Conservation (phyloP, 2,797 vertebrate genomes). For the Siniperca undulata region DNA sequence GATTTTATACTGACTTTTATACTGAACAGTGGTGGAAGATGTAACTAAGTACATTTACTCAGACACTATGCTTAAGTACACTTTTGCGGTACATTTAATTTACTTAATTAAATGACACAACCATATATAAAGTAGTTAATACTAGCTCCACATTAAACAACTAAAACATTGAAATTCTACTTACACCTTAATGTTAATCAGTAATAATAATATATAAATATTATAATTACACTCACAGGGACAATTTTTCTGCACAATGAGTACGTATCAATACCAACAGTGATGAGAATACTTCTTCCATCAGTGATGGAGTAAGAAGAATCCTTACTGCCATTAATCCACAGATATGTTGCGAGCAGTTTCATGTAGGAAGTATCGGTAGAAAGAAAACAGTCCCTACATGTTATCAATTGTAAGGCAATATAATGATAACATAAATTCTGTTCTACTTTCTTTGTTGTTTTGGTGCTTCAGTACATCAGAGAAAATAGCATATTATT, state of each 20-base stretch:
- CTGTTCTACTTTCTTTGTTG: neutral
- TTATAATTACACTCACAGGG: neutral
- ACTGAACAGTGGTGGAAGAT: neutral
- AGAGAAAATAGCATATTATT: neutral
- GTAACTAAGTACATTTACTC: neutral
- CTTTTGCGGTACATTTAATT: neutral
- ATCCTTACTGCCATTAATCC: neutral
- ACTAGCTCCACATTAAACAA: neutral
- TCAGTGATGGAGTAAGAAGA: neutral
- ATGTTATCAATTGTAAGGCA: neutral
- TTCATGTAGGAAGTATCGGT: too few relatives aligned
- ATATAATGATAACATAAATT: neutral
- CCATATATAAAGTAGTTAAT: neutral
- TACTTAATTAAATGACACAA: neutral
- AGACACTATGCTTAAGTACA: neutral
- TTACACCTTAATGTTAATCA: neutral
- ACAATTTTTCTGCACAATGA: neutral
- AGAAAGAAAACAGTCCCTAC: too few relatives aligned
- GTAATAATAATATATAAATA: neutral
- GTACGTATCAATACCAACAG: too few relatives aligned
- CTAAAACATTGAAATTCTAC: neutral
- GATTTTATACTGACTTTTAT: neutral
- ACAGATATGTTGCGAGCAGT: too few relatives aligned
- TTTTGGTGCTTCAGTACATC: neutral
- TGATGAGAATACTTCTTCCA: too few relatives aligned